Conservation (phyloP, 2,888 invertebrate species). For the Pristionchus exspectatus region DNA sequence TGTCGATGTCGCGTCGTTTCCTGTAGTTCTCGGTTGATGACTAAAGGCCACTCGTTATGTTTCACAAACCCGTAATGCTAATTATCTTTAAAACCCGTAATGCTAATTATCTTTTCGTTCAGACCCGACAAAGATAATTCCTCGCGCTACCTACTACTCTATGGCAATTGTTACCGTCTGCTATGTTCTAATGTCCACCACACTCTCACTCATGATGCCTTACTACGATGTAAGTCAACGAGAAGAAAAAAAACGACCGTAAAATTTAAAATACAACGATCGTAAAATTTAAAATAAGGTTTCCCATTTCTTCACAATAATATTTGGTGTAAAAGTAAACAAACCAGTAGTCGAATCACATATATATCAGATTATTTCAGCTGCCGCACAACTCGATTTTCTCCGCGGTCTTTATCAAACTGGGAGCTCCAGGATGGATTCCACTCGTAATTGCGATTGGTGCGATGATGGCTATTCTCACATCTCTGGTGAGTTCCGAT, state of each 20-base stretch:
- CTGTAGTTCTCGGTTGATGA: too few relatives aligned
- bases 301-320: too few relatives aligned
- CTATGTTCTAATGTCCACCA: slow-evolving; percentile 65
- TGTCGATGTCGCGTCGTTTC: too few relatives aligned
- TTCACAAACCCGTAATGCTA: too few relatives aligned
- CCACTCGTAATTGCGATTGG: slow-evolving; percentile 11
- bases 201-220: slow-evolving; percentile 66
- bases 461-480: slow-evolving; percentile 37
- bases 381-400: slow-evolving; percentile 8
- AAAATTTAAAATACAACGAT: too few relatives aligned
- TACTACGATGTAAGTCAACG: slow-evolving; percentile 61
- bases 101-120: too few relatives aligned
- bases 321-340: neutral
- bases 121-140: slow-evolving; percentile 67
- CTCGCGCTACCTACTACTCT: slow-evolving; percentile 66
- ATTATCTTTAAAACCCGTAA: too few relatives aligned
- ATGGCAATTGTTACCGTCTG: slow-evolving; percentile 62
- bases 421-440: slow-evolving; percentile 31
- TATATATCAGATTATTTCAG: neutral
- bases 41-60: too few relatives aligned
- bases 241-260: too few relatives aligned
- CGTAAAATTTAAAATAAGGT: too few relatives aligned
- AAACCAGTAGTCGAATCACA: neutral
- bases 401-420: slow-evolving; percentile 7
- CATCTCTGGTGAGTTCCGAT: neutral